These are phyloP conservation scores for Lucinisca nassula DNA, from an alignment of 2,888 invertebrate genomes.

Conservation along the genomic window DNA sequence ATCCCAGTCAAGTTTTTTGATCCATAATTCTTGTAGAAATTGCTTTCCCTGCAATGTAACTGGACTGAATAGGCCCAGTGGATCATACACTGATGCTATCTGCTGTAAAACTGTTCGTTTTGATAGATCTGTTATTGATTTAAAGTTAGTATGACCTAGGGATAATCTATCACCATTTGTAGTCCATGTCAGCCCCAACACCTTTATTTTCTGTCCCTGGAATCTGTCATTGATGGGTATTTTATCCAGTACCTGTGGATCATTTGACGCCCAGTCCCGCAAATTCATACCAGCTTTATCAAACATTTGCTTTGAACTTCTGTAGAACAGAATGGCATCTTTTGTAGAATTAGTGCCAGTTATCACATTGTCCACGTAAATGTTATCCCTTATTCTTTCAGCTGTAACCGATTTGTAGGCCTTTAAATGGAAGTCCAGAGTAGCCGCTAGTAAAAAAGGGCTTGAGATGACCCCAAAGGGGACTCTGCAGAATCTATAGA, in stretches of 20 bases:
- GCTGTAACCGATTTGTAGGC: not conserved
- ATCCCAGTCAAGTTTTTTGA: constrained; percentile 4
- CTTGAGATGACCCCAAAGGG: constrained; percentile 30
- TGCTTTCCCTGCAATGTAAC: constrained; percentile 7
- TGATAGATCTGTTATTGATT: not conserved
- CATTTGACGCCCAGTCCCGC: constrained; percentile 1
- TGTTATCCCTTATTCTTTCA: not conserved
- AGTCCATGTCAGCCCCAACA: not conserved
- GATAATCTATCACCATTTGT: not conserved
- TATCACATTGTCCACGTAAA: constrained; percentile 11
- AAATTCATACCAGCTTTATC: constrained; percentile 1
- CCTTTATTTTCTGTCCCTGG: not conserved
- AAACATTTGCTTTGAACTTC: not conserved
- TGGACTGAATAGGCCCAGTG: constrained; percentile 14
- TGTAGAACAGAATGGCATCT: not conserved
- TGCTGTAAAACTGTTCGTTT: constrained; percentile 15
- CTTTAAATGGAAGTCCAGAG: constrained; percentile 12
- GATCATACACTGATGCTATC: constrained; percentile 17
- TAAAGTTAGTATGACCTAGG: not conserved
- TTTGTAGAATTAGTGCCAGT: not conserved
- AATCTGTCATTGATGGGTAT: not conserved
- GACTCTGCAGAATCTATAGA: constrained; percentile 21
- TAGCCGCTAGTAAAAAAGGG: constrained; percentile 29
- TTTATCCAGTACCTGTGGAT: not conserved
- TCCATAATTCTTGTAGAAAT: constrained; percentile 21